Evolutionary conservation across 2,888 invertebrate genomes (phyloP).

Genomic region (Volucella zonaria): DNA sequence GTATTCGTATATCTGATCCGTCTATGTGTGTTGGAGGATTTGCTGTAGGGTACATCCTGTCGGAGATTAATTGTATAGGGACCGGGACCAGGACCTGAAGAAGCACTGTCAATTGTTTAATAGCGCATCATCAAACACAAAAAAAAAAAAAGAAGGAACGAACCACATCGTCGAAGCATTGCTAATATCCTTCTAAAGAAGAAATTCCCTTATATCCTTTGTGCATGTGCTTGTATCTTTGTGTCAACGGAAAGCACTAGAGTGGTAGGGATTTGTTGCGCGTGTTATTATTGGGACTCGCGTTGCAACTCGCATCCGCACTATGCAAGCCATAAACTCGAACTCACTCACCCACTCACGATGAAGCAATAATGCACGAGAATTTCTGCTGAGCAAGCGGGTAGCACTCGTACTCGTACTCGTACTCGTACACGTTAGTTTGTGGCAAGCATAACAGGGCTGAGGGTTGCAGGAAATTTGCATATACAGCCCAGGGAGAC

Average conservation of each 20-base stretch:
- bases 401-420: neutral
- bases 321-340: slow-evolving; percentile 25
- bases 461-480: slow-evolving; percentile 43
- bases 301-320: neutral
- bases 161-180: neutral
- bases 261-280: slow-evolving; percentile 46
- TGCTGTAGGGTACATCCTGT: slow-evolving; percentile 29
- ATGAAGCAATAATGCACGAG: slow-evolving; percentile 63
- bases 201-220: neutral
- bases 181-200: neutral
- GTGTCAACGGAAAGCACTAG: neutral
- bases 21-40: neutral
- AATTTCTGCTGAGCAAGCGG: slow-evolving; percentile 21
- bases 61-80: slow-evolving; percentile 45
- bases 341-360: slow-evolving; percentile 20
- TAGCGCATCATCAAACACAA: slow-evolving; percentile 4
- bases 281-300: slow-evolving; percentile 31
- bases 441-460: slow-evolving; percentile 20
- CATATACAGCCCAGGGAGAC: slow-evolving; percentile 26
- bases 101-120: slow-evolving; percentile 46
- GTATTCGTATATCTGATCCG: neutral
- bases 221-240: neutral
- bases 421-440: neutral
- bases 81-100: neutral
- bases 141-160: neutral